A percentile compares a stretch with the other conserved stretches of the same genome.
Evolutionary conservation across 2,888 invertebrate genomes (phyloP).

Genomic region (Pseudococcus longispinus): DNA sequence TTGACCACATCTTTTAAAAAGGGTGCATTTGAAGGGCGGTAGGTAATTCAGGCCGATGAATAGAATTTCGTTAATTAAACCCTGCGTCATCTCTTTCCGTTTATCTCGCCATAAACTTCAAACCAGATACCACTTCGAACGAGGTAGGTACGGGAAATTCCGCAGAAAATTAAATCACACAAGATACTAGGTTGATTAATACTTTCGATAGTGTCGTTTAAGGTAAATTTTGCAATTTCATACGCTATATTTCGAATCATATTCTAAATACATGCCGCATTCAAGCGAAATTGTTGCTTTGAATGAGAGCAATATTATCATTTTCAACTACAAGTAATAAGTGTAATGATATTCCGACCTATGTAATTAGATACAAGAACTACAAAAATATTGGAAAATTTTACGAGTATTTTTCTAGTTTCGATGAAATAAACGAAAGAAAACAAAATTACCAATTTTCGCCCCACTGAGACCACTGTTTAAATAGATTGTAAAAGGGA

Average conservation of each 20-base stretch:
- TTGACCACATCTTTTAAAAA: slow-evolving; percentile 56
- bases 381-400: neutral
- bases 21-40: slow-evolving; percentile 44
- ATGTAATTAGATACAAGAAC: neutral
- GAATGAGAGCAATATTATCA: too few relatives aligned
- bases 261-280: neutral
- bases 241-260: neutral
- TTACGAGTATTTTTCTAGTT: neutral
- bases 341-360: too few relatives aligned
- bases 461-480: slow-evolving; percentile 13
- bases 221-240: slow-evolving; percentile 32
- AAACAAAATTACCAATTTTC: slow-evolving; percentile 5
- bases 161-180: slow-evolving; percentile 21
- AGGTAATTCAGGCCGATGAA: slow-evolving; percentile 45
- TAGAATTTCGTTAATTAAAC: slow-evolving; percentile 53
- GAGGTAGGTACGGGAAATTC: neutral
- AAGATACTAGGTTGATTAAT: slow-evolving; percentile 44
- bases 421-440: neutral
- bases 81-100: slow-evolving; percentile 22
- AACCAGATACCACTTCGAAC: slow-evolving; percentile 1
- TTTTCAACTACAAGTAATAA: too few relatives aligned
- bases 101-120: neutral
- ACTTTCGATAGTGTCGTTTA: slow-evolving; percentile 45
- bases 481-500: slow-evolving; percentile 40
- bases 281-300: too few relatives aligned